Evolutionary conservation across 92 coral and sea anemone genomes (phyloP).

Genomic region (Palythoa grandiflora): DNA sequence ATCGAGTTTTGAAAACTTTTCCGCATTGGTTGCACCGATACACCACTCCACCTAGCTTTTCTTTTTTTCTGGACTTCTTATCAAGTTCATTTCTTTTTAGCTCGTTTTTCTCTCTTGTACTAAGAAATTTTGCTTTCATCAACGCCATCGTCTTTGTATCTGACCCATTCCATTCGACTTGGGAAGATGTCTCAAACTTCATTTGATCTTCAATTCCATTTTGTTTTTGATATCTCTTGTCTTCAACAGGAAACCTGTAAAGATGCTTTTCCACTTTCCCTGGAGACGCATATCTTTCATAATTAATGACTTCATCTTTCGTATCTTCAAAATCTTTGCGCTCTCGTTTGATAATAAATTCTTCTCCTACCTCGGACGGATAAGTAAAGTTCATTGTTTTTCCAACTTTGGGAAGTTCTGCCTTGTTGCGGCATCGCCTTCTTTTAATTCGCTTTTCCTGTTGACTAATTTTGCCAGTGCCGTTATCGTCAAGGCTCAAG

Average conservation of each 20-base stretch:
- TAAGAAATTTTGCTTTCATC: slow-evolving; percentile 26
- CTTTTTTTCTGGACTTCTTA: slow-evolving; percentile 59
- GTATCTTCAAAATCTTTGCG: slow-evolving; percentile 70
- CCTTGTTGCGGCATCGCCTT: slow-evolving; percentile 28
- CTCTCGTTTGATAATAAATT: slow-evolving; percentile 62
- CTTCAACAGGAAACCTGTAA: slow-evolving; percentile 36
- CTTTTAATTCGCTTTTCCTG: slow-evolving; percentile 4
- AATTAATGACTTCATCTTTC: slow-evolving; percentile 94
- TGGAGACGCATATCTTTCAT: slow-evolving; percentile 88
- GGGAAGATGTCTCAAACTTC: not conserved
- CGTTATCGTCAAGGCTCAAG: slow-evolving; percentile 54
- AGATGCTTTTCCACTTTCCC: slow-evolving; percentile 30
- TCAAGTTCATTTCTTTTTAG: slow-evolving; percentile 56
- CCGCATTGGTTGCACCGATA: slow-evolving; percentile 97
- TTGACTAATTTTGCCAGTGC: slow-evolving; percentile 2
- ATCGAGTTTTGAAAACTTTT: slow-evolving; percentile 92
- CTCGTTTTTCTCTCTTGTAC: slow-evolving; percentile 17
- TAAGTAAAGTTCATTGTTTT: slow-evolving; percentile 64
- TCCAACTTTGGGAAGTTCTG: slow-evolving; percentile 2
- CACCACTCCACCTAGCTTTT: slow-evolving; percentile 69
- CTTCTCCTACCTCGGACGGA: slow-evolving; percentile 73
- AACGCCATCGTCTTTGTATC: not conserved
- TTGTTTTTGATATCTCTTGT: not conserved
- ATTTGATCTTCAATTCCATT: slow-evolving; percentile 1
- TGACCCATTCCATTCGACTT: not conserved